These are phyloP conservation scores for Agelas oroides DNA, from an alignment of 37 sponge, comb jelly and placozoan genomes.

Conservation along the genomic window DNA sequence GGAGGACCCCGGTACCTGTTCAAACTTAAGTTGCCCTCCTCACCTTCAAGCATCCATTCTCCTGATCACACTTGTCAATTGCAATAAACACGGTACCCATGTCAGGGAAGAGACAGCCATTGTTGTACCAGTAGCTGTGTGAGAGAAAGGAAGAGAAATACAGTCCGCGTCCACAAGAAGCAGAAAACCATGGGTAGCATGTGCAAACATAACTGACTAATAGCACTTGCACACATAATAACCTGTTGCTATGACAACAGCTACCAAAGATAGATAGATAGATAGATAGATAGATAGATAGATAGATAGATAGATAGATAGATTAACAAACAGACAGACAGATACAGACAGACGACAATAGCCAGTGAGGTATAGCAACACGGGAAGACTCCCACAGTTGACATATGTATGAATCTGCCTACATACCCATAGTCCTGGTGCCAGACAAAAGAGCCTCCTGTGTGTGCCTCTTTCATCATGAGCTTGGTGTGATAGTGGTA, in stretches of 20 bases:
- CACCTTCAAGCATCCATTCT: conserved; percentile 95
- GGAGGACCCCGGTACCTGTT: neutral
- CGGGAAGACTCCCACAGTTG: too few species aligned
- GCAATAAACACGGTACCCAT: conserved; percentile 93
- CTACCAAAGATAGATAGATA: too few species aligned
- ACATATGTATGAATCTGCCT: too few species aligned
- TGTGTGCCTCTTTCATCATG: conserved; percentile 94
- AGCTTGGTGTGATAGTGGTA: conserved; percentile 97
- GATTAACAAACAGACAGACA: neutral
- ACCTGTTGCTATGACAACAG: too few species aligned
- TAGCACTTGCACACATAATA: too few species aligned
- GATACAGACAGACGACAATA: too few species aligned
- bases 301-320: neutral
- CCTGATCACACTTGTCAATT: conserved; percentile 82
- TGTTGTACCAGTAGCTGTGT: conserved; percentile 90
- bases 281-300: too few species aligned
- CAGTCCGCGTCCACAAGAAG: neutral
- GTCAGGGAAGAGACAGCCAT: conserved; percentile 90
- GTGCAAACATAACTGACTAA: too few species aligned
- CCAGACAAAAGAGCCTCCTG: conserved; percentile 95
- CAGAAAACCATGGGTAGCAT: too few species aligned
- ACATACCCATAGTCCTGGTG: conserved; percentile 98
- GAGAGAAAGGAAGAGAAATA: neutral
- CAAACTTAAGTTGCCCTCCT: too few species aligned
- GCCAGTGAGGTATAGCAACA: too few species aligned